Conservation (phyloP, 2,888 invertebrate species). For the Theristus sp. region DNA sequence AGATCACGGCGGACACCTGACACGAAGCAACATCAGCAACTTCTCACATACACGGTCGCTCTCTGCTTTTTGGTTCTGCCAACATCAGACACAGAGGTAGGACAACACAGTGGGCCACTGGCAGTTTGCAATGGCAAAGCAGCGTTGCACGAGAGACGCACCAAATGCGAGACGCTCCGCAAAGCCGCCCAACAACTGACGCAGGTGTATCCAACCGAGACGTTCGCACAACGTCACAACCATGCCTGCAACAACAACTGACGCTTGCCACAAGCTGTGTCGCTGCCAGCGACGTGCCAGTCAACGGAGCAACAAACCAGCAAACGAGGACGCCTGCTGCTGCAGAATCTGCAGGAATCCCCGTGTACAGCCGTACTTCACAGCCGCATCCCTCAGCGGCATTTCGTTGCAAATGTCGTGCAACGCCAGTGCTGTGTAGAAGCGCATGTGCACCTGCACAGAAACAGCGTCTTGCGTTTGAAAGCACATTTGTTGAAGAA, state of each 20-base stretch:
- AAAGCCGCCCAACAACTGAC: conserved; percentile 71
- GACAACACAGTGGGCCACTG: too few relatives aligned
- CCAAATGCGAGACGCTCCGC: conserved; percentile 84
- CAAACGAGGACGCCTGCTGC: conserved; percentile 81
- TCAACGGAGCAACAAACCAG: too few relatives aligned
- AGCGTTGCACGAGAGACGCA: too few relatives aligned
- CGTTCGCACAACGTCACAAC: conserved; percentile 83
- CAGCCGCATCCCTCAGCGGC: conserved; percentile 52
- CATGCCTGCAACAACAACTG: conserved; percentile 49
- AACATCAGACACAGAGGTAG: too few relatives aligned
- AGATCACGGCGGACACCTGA: conserved; percentile 58
- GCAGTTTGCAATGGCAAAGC: too few relatives aligned
- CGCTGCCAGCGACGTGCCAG: too few relatives aligned
- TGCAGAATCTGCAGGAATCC: conserved; percentile 83
- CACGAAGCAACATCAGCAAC: background rate
- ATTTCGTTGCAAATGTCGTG: conserved; percentile 81
- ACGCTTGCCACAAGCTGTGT: too few relatives aligned
- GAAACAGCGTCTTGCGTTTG: background rate
- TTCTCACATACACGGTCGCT: too few relatives aligned
- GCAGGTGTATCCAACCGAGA: conserved; percentile 74
- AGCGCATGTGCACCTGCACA: conserved; percentile 29
- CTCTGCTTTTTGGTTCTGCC: too few relatives aligned
- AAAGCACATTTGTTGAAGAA: too few relatives aligned
- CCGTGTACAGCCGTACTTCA: conserved; percentile 62
- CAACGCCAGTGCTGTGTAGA: conserved; percentile 57